These are phyloP conservation scores for Anthoscopus minutus DNA, from an alignment of 2,113 vertebrate genomes.

Conservation along the genomic window DNA sequence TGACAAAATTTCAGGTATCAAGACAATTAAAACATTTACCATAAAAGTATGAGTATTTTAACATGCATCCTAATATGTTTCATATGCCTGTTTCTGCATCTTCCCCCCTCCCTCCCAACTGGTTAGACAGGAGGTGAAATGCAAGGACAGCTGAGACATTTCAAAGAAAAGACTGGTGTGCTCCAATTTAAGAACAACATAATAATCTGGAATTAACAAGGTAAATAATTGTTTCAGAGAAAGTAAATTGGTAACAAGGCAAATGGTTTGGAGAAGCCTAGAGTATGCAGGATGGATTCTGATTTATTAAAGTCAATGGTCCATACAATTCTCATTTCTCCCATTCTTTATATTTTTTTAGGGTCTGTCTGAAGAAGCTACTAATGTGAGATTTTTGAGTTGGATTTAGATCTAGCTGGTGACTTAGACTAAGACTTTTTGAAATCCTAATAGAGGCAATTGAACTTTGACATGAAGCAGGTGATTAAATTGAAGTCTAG, in stretches of 20 bases:
- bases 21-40: not conserved
- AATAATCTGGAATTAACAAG: not conserved
- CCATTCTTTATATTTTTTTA: not conserved
- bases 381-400: not conserved
- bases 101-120: not conserved
- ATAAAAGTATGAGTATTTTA: not conserved
- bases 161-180: not conserved
- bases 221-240: not conserved
- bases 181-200: not conserved
- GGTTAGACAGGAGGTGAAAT: not conserved
- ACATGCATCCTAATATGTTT: not conserved
- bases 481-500: not conserved
- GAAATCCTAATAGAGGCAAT: not conserved
- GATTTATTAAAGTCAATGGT: not conserved
- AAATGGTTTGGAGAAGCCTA: not conserved
- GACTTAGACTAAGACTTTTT: not conserved
- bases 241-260: not conserved
- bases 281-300: not conserved
- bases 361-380: not conserved
- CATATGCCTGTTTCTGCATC: not conserved
- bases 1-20: not conserved
- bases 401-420: not conserved
- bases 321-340: not conserved
- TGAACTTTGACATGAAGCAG: not conserved
- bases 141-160: not conserved